phyloP scores from a whole-genome alignment of 2,888 invertebrate genomes.

The Philonicus albiceps region DNA sequence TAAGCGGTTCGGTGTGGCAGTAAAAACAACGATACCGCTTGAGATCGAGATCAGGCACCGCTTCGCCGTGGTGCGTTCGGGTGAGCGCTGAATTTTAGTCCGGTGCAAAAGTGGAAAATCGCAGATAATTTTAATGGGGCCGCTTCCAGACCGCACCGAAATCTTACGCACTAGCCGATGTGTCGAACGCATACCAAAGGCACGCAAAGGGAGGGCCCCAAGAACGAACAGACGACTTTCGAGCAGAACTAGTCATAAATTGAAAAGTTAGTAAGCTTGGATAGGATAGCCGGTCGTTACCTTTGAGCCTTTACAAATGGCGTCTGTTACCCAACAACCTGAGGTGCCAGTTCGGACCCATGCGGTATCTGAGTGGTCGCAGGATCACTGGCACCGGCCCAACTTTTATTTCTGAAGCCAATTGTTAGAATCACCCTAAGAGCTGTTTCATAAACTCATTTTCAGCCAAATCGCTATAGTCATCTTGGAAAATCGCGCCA shows the following conservation, averaged over 20 bases:
- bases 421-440: background rate
- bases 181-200: background rate
- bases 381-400: background rate
- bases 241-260: background rate
- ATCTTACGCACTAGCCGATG: background rate
- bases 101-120: slow-evolving; percentile 6
- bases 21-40: background rate
- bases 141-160: background rate
- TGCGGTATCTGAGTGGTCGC: background rate
- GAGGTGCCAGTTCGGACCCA: background rate
- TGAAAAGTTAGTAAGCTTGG: background rate
- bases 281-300: background rate
- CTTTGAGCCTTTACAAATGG: background rate
- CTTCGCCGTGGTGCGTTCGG: background rate
- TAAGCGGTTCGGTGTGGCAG: background rate
- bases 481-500: slow-evolving; percentile 1
- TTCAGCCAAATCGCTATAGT: background rate
- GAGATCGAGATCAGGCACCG: background rate
- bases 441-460: background rate
- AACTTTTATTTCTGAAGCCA: slow-evolving; percentile 8
- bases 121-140: background rate
- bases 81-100: background rate
- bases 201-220: background rate
- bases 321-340: background rate
- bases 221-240: background rate